Percentiles rank a stretch among this genome's conserved stretches.
Evolutionary conservation across 2,113 vertebrate species (phyloP).

Genomic region (Ploceus nigricollis): DNA sequence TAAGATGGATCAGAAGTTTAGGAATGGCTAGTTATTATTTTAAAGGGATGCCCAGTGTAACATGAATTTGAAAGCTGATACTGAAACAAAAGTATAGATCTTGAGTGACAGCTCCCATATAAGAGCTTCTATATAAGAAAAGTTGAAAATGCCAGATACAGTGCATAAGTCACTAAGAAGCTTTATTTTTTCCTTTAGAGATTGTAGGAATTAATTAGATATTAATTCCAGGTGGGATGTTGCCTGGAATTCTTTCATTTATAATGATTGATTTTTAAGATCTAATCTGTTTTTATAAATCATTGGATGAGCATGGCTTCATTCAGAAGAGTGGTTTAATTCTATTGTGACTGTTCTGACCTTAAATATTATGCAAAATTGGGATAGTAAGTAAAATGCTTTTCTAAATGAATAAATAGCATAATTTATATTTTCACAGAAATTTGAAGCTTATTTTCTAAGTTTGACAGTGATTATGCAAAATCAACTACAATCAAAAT

Average conservation of each 20-base stretch:
- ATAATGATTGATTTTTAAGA: conserved; percentile 51
- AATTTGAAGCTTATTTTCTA: background rate
- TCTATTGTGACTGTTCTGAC: conserved; percentile 1
- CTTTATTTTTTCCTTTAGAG: background rate
- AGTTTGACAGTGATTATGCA: background rate
- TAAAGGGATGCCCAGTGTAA: background rate
- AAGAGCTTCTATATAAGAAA: background rate
- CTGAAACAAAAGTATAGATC: background rate
- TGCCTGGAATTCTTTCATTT: conserved; percentile 58
- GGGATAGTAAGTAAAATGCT: background rate
- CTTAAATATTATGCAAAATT: background rate
- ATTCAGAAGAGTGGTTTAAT: conserved; percentile 15
- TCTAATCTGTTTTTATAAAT: conserved; percentile 41
- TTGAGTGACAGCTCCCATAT: background rate
- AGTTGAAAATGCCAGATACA: background rate
- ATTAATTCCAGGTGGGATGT: conserved; percentile 54
- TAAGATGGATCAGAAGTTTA: background rate
- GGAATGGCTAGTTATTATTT: background rate
- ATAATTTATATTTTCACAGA: background rate
- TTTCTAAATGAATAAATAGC: background rate
- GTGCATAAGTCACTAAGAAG: background rate
- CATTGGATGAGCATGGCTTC: background rate
- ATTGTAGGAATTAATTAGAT: conserved; percentile 34
- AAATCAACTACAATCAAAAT: background rate
- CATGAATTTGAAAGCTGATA: background rate